These are phyloP conservation scores for Elysia crispata DNA, from an alignment of 2,888 invertebrate species.

Conservation along the genomic window DNA sequence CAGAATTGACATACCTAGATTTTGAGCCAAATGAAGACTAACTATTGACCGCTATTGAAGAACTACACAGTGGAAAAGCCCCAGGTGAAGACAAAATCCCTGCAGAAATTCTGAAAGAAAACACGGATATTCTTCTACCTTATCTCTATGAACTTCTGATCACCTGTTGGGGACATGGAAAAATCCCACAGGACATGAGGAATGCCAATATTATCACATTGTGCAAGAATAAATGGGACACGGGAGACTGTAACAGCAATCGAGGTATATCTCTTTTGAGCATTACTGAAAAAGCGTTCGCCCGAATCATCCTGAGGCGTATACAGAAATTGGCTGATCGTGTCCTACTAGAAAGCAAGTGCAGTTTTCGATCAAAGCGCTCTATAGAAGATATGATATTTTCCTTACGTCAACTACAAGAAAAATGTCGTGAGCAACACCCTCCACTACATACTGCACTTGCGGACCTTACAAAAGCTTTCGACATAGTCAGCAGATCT, in stretches of 20 bases:
- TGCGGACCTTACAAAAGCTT: conserved; percentile 51
- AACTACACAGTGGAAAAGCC: too few species aligned
- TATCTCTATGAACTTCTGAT: too few species aligned
- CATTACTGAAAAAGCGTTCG: conserved; percentile 26
- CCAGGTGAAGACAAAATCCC: too few species aligned
- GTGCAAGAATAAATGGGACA: conserved; percentile 54
- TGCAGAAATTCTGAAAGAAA: too few species aligned
- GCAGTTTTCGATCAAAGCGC: conserved; percentile 46
- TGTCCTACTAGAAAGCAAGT: conserved; percentile 54
- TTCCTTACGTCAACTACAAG: conserved; percentile 35
- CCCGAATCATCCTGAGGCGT: neutral
- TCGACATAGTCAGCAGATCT: conserved; percentile 32
- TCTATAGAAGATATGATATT: conserved; percentile 49
- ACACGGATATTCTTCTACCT: too few species aligned
- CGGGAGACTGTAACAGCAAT: conserved; percentile 52
- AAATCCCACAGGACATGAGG: conserved; percentile 50
- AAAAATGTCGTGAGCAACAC: conserved; percentile 43
- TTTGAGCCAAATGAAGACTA: too few species aligned
- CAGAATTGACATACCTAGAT: too few species aligned
- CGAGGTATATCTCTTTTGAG: conserved; percentile 50
- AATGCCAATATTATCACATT: conserved; percentile 49
- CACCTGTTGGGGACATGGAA: conserved; percentile 26
- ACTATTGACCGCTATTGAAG: too few species aligned
- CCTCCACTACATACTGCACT: conserved; percentile 50
- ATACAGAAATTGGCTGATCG: conserved; percentile 45